These are phyloP conservation scores for Lathamus discolor DNA, from an alignment of 2,113 vertebrate genomes.

Conservation along the genomic window DNA sequence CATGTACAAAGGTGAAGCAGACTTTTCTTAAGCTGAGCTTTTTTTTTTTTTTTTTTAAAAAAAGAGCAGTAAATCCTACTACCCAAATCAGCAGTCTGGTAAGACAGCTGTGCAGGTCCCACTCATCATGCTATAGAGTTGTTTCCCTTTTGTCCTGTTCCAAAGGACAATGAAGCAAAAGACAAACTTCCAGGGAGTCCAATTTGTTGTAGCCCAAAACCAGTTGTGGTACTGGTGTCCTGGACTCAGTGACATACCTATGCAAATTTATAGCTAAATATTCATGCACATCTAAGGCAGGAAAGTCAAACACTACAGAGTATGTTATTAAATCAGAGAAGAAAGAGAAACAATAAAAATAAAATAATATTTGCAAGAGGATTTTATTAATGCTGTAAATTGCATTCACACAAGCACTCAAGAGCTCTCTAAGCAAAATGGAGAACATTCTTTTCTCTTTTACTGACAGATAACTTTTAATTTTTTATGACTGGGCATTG, in stretches of 20 bases:
- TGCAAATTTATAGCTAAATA: background rate
- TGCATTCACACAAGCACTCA: slow-evolving; percentile 8
- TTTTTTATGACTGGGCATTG: slow-evolving; percentile 54
- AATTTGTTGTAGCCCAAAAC: background rate
- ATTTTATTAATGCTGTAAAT: slow-evolving; percentile 66
- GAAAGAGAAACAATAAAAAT: background rate
- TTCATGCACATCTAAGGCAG: background rate
- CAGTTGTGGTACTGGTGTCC: background rate
- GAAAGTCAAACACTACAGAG: background rate
- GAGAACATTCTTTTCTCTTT: slow-evolving; percentile 46
- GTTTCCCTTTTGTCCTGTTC: background rate
- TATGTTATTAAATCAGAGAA: slow-evolving; percentile 2
- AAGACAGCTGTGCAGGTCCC: background rate
- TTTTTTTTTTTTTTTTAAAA: background rate
- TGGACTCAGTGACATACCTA: background rate
- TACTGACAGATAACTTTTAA: slow-evolving; percentile 56
- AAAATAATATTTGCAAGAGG: slow-evolving; percentile 22
- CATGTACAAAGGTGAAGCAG: background rate
- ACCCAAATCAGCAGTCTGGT: background rate
- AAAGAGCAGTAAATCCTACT: background rate
- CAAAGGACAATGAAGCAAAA: background rate
- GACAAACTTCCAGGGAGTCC: background rate
- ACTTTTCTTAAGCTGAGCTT: background rate
- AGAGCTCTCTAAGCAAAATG: slow-evolving; percentile 43
- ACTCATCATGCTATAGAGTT: background rate